Evolutionary conservation across 1,140 invertebrate species (phyloP).

Genomic region (Paracyclopina nana): DNA sequence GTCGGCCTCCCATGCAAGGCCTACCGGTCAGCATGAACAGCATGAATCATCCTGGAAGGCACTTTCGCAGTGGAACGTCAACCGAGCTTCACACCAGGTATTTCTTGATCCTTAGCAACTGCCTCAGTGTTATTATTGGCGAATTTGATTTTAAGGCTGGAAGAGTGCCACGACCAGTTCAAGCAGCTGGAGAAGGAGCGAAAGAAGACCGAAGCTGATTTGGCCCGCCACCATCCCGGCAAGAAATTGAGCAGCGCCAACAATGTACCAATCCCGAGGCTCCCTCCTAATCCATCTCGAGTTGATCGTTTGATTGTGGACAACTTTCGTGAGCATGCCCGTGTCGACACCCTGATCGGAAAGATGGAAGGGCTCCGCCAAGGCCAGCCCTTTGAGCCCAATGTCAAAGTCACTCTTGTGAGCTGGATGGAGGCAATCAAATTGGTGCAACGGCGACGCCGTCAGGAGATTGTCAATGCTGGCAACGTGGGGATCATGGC

Average conservation of each 20-base stretch:
- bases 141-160: too few species aligned
- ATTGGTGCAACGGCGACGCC: constrained; percentile 39
- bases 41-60: constrained; percentile 42
- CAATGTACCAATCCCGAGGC: constrained; percentile 51
- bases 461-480: constrained; percentile 42
- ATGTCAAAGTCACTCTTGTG: constrained; percentile 39
- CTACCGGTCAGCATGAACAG: constrained; percentile 39
- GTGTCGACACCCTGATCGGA: constrained; percentile 41
- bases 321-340: constrained; percentile 54
- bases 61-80: too few species aligned
- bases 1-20: not conserved
- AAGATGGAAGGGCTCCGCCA: constrained; percentile 44
- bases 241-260: constrained; percentile 59
- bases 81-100: too few species aligned
- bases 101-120: too few species aligned
- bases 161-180: constrained; percentile 63
- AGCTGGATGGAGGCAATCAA: constrained; percentile 42
- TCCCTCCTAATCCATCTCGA: constrained; percentile 55
- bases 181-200: constrained; percentile 57
- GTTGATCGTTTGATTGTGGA: constrained; percentile 64
- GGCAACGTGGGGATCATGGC: not conserved
- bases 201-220: constrained; percentile 61
- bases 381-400: constrained; percentile 32
- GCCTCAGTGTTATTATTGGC: too few species aligned
- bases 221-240: constrained; percentile 55